phyloP scores from a whole-genome alignment of 2,113 vertebrate genomes.

The Trachemys scripta region DNA sequence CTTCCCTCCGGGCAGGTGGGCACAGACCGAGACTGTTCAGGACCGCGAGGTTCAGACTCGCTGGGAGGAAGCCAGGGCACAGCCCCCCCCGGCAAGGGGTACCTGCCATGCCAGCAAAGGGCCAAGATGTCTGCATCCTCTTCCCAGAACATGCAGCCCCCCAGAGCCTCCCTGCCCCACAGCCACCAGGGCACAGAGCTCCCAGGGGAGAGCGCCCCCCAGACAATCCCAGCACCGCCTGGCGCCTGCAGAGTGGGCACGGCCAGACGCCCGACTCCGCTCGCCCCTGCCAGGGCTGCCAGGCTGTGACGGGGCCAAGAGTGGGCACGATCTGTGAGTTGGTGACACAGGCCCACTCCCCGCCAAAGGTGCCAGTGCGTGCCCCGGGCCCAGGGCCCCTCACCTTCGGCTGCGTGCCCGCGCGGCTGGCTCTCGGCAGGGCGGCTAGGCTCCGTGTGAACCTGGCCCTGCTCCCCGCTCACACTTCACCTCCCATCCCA shows the following conservation, averaged over 20 bases:
- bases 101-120: not conserved
- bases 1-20: too few relatives aligned
- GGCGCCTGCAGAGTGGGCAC: not conserved
- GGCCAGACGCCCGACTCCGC: not conserved
- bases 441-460: slow-evolving; percentile 45
- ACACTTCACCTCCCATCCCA: slow-evolving; percentile 64
- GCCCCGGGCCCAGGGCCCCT: not conserved
- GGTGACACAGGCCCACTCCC: not conserved
- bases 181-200: slow-evolving; percentile 2
- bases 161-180: slow-evolving; percentile 71
- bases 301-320: too few relatives aligned
- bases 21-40: too few relatives aligned
- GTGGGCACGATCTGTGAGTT: too few relatives aligned
- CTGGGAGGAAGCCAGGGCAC: not conserved
- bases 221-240: slow-evolving; percentile 17
- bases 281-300: not conserved
- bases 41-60: slow-evolving; percentile 31
- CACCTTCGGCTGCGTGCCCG: not conserved
- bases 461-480: slow-evolving; percentile 58
- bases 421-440: not conserved
- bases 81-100: not conserved
- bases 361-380: too few relatives aligned
- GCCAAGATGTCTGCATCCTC: not conserved
- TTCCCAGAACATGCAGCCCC: not conserved
- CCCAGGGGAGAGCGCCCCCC: slow-evolving; percentile 20